Base-by-base conservation (phyloP, 2,888 invertebrate genomes). In the Craniophora ligustri region DNA sequence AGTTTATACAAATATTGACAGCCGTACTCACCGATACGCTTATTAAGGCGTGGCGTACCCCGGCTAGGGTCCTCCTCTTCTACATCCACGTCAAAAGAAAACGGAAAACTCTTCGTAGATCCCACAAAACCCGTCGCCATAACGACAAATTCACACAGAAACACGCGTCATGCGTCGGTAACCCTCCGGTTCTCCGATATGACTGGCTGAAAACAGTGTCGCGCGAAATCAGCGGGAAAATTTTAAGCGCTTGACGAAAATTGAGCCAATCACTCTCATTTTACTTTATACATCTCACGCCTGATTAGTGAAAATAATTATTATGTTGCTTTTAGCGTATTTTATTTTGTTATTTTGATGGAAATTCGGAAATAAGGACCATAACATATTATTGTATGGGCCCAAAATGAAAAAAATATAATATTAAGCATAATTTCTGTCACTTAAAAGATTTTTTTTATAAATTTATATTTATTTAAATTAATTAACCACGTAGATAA, bases 101-200 rank as follows among this genome's bases (percentile, higher is more conserved):
- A 94, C 1, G 93, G 93, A 68, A 93, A 94, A 68, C 65, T 92
- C 75, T 90, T 93, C 31, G 93, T 93, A 49, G 93, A 92, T 30
- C 93, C 93, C 38, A 93, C 94, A 72, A 87, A 92, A 54, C 88
- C 87, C 68, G 86, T 81, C 55, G 92, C 88, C 93, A 93, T 93
- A 68, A 68, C 75, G 53, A 57, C 57, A 44, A 39, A 45, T 47
- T 67, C 58, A 67, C 56, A 58, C 60, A 44, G 53, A 58, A 45
- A 56, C 57, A 54, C 72, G 58, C 54, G 50, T 54, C 41, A 59
- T 42, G 66, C 78, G 77, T 77, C 75, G 40, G 38, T 66, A 65
- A 57, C 64, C 54, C 61, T 67, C 59, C 67, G 47, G 40, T 60
- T 56, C 54, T 58, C 40, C 62, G 61, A 61, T 61, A 50, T 67